Evolutionary conservation across 2,113 vertebrate species (phyloP), one percentile per base, ranked within the genome.

Genomic region (Entosphenus tridentatus): DNA sequence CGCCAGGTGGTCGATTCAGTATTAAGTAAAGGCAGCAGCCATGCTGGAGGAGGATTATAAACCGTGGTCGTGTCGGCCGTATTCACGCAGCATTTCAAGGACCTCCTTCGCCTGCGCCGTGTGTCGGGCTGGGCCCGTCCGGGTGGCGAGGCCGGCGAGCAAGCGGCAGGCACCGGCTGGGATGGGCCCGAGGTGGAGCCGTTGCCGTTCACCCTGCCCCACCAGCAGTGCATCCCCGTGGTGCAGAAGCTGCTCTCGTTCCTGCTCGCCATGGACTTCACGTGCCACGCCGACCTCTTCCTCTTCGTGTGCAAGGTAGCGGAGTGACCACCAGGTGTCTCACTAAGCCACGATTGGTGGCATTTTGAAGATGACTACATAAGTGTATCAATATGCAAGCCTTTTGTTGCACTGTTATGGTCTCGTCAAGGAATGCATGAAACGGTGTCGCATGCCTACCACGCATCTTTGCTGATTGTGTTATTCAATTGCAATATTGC

Each of bases 241-340:
- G 93, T 96, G 56, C 93, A 96, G 78, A 98, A 98, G 73, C 80
- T 98, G 71, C 83, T 85, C 12, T 83, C 95, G 12, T 98, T 98
- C 75, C 86, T 98, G 3, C 84, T 98, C 54, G 96, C 90, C 67
- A 98, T 98, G 93, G 93, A 98, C 78, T 98, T 98, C 71, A 98
- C 93, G 72, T 98, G 93, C 74, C 93, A 98, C 67, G 93, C 93
- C 11, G 93, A 98, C 80, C 83, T 98, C 68, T 83, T 98, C 73
- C 79, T 98, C 2, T 98, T 98, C 73, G 87, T 98, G 74, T 98
- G 93, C 81, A 98, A 98, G 89, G 93, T 96, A 79, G 76, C 73
- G 18, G 57, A 67, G 55, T 68, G 56, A 71, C 39, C 39, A 39
- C 39, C 39, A 39, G 39, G 39, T 39, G 39, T 39, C 39, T 39